Percentiles rank a stretch among this genome's conserved stretches.
Evolutionary conservation across 1,140 invertebrate genomes (phyloP).

Genomic region (Habropoda laboriosa): DNA sequence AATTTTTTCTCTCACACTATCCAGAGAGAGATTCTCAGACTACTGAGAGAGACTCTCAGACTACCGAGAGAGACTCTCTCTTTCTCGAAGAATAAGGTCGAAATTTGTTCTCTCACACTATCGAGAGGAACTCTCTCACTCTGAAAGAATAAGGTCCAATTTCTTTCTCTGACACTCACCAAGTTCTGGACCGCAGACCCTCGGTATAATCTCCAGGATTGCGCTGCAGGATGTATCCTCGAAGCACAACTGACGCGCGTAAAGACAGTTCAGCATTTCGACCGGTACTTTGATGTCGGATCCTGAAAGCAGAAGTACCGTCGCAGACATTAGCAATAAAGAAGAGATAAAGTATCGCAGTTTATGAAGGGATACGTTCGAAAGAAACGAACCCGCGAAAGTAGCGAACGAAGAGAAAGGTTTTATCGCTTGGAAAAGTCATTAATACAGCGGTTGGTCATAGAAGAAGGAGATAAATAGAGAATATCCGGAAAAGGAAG

Average conservation of each 20-base stretch:
- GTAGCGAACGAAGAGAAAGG: neutral
- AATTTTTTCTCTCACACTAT: too few relatives aligned
- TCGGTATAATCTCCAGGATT: slow-evolving; percentile 93
- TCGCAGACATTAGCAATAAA: slow-evolving; percentile 5
- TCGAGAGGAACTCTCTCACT: too few relatives aligned
- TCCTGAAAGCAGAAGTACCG: slow-evolving; percentile 83
- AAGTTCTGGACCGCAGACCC: slow-evolving; percentile 93
- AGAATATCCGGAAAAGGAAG: too few relatives aligned
- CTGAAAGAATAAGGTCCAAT: neutral
- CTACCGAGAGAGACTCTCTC: too few relatives aligned
- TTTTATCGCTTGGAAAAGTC: neutral
- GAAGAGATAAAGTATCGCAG: neutral
- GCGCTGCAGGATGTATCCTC: slow-evolving; percentile 93
- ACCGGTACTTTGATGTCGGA: slow-evolving; percentile 87
- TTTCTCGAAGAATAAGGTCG: too few relatives aligned
- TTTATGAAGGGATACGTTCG: neutral
- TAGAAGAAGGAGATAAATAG: too few relatives aligned
- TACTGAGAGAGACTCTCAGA: too few relatives aligned
- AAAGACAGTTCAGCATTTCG: slow-evolving; percentile 91
- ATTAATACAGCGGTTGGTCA: too few relatives aligned
- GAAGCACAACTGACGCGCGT: slow-evolving; percentile 91
- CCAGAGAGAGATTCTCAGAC: too few relatives aligned
- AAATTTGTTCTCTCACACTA: too few relatives aligned
- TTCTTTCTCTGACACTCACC: slow-evolving; percentile 84
- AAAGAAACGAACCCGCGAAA: neutral